These are phyloP conservation scores for Stomatorhinus ivindoensis DNA, from an alignment of 2,113 vertebrate species.

Conservation along the genomic window DNA sequence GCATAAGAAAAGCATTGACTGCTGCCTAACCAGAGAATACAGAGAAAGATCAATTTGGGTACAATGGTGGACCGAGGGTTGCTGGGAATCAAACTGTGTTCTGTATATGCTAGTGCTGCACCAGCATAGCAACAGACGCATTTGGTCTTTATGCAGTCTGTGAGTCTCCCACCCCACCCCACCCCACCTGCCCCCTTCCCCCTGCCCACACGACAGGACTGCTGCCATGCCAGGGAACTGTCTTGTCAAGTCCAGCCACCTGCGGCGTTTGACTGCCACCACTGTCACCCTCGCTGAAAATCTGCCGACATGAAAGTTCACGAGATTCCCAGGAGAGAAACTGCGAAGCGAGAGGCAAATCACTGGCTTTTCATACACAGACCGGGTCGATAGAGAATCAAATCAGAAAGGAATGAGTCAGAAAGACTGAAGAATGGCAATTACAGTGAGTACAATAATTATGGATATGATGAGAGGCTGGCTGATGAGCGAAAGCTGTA, in stretches of 20 bases:
- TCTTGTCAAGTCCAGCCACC: constrained; percentile 35
- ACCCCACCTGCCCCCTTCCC: not conserved
- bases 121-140: not conserved
- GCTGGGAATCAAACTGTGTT: not conserved
- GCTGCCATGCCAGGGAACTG: constrained; percentile 27
- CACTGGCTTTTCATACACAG: constrained; percentile 28
- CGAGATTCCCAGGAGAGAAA: constrained; percentile 26
- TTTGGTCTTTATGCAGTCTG: not conserved
- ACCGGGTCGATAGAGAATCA: constrained; percentile 20
- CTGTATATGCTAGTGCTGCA: not conserved
- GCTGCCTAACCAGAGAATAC: not conserved
- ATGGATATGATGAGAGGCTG: constrained; percentile 38
- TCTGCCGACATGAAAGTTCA: constrained; percentile 10
- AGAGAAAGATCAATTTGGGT: not conserved
- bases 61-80: not conserved
- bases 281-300: constrained; percentile 17
- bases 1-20: not conserved
- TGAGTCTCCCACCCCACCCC: not conserved
- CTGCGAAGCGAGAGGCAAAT: constrained; percentile 33
- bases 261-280: constrained; percentile 36
- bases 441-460: constrained; percentile 36
- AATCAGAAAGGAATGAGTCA: constrained; percentile 29
- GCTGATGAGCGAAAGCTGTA: constrained; percentile 15
- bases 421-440: constrained; percentile 25
- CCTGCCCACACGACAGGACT: not conserved